phyloP scores from a whole-genome alignment of 2,113 vertebrate species.

The Tamias sibiricus region DNA sequence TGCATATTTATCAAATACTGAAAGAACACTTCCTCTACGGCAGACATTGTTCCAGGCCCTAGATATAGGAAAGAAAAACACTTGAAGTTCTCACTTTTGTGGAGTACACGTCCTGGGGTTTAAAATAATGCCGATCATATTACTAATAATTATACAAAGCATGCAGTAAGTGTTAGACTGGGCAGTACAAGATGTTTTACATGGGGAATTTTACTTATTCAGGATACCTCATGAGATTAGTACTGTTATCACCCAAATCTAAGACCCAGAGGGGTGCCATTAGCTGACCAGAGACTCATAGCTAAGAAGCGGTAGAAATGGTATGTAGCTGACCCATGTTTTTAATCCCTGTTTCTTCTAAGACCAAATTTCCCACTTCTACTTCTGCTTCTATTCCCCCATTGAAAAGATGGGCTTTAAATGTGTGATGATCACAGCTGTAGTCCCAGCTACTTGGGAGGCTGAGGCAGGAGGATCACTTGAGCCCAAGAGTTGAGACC shows the following conservation, averaged over 20 bases:
- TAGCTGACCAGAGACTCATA: background rate
- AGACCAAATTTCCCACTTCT: background rate
- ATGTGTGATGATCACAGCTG: background rate
- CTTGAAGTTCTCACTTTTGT: background rate
- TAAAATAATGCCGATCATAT: background rate
- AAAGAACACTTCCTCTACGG: background rate
- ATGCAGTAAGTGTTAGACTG: background rate
- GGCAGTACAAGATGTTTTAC: background rate
- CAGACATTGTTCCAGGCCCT: background rate
- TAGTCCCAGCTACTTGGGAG: background rate
- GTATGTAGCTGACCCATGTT: background rate
- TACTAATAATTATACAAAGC: background rate
- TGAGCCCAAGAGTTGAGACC: background rate
- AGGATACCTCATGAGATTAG: background rate
- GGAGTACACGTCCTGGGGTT: background rate
- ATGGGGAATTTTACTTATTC: background rate
- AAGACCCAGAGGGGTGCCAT: background rate
- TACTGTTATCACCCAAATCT: background rate
- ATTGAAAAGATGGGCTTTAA: background rate
- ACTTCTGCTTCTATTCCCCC: background rate
- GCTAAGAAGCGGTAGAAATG: background rate
- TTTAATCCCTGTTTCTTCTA: background rate
- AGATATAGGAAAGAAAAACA: background rate
- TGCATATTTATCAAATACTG: slow-evolving; percentile 22
- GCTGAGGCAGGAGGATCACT: background rate